phyloP scores from a whole-genome alignment of 2,888 invertebrate genomes.

The Stegophylla sp. region DNA sequence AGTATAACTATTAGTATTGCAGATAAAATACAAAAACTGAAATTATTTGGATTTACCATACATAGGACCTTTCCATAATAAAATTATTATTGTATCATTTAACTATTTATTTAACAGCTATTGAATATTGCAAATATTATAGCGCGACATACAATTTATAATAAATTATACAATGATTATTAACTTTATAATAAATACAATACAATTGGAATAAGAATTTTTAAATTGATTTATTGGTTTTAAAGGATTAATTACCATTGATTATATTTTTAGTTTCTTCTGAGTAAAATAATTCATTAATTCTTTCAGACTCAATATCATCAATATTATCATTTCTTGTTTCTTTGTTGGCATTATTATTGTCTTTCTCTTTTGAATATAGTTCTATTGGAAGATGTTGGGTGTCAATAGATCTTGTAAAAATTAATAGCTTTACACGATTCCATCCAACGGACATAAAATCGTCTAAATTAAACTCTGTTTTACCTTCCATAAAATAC shows the following conservation, averaged over 20 bases:
- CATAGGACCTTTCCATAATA: too few species aligned
- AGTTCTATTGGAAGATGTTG: background rate
- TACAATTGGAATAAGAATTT: too few species aligned
- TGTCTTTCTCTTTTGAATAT: conserved; percentile 10
- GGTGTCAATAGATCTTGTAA: background rate
- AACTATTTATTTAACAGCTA: too few species aligned
- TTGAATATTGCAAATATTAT: too few species aligned
- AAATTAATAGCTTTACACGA: conserved; percentile 11
- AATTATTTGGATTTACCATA: too few species aligned
- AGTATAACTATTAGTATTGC: too few species aligned
- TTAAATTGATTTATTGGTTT: background rate
- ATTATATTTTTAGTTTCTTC: conserved; percentile 26
- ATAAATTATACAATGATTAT: too few species aligned
- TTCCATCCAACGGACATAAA: conserved; percentile 19
- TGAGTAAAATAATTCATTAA: conserved; percentile 25
- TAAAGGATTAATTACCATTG: conserved; percentile 4
- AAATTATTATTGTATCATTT: too few species aligned
- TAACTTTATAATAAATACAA: too few species aligned
- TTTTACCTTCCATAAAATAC: conserved; percentile 40
- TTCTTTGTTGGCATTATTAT: background rate
- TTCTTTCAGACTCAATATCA: background rate
- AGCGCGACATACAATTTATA: too few species aligned
- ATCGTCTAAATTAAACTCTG: background rate
- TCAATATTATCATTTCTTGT: conserved; percentile 7
- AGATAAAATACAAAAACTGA: too few species aligned